A percentile compares a stretch with the other conserved stretches of the same genome.
These are phyloP conservation scores for Drosophila mimica DNA, from an alignment of 2,888 invertebrate genomes.

Conservation along the genomic window DNA sequence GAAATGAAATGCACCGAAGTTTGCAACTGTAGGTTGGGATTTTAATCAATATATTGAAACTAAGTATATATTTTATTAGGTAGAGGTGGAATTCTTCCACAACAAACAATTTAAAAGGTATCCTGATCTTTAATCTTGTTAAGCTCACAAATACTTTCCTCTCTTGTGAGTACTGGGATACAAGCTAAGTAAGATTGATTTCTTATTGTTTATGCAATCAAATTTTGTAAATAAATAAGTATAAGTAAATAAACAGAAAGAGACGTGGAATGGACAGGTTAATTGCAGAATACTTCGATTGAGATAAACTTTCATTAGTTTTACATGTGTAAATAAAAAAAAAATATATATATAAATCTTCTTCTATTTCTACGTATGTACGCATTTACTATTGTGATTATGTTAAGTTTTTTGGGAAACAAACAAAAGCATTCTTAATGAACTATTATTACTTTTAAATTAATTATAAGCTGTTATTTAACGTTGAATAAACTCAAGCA, in stretches of 20 bases:
- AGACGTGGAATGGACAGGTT: conserved; percentile 5
- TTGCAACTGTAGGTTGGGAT: conserved; percentile 14
- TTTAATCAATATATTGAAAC: conserved; percentile 14
- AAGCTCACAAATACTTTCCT: not conserved
- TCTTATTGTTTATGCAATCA: conserved; percentile 7
- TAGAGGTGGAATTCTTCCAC: conserved; percentile 6
- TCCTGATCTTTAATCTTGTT: conserved; percentile 7
- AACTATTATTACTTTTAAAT: conserved; percentile 44
- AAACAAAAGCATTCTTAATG: conserved; percentile 34
- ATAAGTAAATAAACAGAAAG: conserved; percentile 10
- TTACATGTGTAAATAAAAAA: conserved; percentile 43
- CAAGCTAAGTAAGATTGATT: conserved; percentile 3
- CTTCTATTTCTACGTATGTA: conserved; percentile 34
- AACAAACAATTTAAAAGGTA: not conserved
- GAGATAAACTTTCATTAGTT: conserved; percentile 23
- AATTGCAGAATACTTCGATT: conserved; percentile 28
- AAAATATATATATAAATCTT: conserved; percentile 4
- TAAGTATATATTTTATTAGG: conserved; percentile 12
- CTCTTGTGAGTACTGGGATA: not conserved
- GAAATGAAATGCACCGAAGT: conserved; percentile 3
- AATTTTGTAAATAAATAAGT: conserved; percentile 42
- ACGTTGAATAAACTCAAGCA: conserved; percentile 47
- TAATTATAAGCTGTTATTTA: conserved; percentile 49
- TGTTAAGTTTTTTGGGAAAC: conserved; percentile 45
- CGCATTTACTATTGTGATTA: conserved; percentile 55